Conservation (phyloP, 1,140 invertebrate genomes). For the Trichonephila inaurata region DNA sequence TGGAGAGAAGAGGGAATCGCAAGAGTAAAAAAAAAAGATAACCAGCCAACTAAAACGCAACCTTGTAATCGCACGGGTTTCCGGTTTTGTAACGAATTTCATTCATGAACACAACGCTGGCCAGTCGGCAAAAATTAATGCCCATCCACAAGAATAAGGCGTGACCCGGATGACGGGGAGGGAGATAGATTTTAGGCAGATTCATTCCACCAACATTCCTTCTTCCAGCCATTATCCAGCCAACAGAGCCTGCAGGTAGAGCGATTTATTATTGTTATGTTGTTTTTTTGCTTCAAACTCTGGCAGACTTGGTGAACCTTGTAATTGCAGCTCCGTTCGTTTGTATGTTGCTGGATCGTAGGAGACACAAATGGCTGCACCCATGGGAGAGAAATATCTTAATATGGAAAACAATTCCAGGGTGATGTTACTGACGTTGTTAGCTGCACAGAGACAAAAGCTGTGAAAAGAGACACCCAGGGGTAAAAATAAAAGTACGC, state of each 20-base stretch:
- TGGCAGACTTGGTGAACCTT: not conserved
- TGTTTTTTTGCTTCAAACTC: not conserved
- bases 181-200: not conserved
- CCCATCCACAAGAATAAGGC: conserved; percentile 22
- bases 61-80: not conserved
- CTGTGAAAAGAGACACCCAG: not conserved
- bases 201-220: conserved; percentile 16
- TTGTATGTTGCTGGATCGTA: not conserved
- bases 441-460: not conserved
- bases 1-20: not conserved
- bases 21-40: not conserved
- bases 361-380: not conserved
- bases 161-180: conserved; percentile 42
- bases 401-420: not conserved
- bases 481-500: not conserved
- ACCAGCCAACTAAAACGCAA: not conserved
- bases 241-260: not conserved
- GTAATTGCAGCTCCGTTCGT: not conserved
- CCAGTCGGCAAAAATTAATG: not conserved
- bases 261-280: not conserved
- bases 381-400: conserved; percentile 22
- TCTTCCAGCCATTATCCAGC: not conserved
- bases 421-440: not conserved
- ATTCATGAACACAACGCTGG: not conserved
- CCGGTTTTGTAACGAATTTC: conserved; percentile 38